These are phyloP conservation scores for Ethmia dodecea DNA, from an alignment of 2,888 invertebrate species.

Conservation along the genomic window DNA sequence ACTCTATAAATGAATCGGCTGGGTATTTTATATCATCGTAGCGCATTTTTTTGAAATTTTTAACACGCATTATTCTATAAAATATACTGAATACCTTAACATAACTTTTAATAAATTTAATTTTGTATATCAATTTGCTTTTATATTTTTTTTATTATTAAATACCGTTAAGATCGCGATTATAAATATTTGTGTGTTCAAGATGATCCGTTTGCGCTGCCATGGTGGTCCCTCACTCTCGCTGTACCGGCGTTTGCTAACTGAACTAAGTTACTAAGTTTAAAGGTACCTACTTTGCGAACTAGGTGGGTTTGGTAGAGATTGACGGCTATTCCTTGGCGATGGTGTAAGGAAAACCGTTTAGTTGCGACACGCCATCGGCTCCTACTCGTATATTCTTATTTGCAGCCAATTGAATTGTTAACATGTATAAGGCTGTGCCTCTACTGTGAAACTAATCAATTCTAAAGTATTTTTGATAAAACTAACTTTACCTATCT, in stretches of 20 bases:
- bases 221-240: slow-evolving; percentile 30
- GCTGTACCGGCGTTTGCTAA: slow-evolving; percentile 8
- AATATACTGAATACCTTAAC: too few species aligned
- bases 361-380: slow-evolving; percentile 55
- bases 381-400: slow-evolving; percentile 38
- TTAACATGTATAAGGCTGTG: slow-evolving; percentile 23
- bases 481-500: too few species aligned
- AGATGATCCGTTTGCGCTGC: slow-evolving; percentile 51
- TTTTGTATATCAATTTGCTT: too few species aligned
- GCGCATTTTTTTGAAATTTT: too few species aligned
- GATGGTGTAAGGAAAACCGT: slow-evolving; percentile 48
- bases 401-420: slow-evolving; percentile 50
- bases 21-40: too few species aligned
- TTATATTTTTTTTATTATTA: too few species aligned
- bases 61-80: too few species aligned
- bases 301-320: slow-evolving; percentile 22
- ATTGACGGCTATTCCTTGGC: slow-evolving; percentile 42
- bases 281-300: not conserved
- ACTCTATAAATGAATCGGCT: too few species aligned
- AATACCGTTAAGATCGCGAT: slow-evolving; percentile 71
- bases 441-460: slow-evolving; percentile 1
- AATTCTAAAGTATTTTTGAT: too few species aligned
- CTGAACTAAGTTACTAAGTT: slow-evolving; percentile 12
- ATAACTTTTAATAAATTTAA: too few species aligned
- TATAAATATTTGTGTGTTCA: slow-evolving; percentile 82